Conservation (phyloP, 2,888 invertebrate genomes). For the Torymus auratus region DNA sequence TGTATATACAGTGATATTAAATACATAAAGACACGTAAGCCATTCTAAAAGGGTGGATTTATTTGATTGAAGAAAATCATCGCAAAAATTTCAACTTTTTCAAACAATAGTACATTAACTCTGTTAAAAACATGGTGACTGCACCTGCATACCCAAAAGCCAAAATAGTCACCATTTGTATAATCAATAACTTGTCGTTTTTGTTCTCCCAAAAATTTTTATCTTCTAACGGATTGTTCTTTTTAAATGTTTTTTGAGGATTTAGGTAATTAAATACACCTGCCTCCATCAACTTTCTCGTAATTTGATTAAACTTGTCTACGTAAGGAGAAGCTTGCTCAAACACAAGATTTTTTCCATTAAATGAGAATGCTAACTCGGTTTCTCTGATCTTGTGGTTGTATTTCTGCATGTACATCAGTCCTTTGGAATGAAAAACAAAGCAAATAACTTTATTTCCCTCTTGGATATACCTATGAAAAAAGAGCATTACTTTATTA, state of each 20-base stretch:
- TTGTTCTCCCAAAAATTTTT: neutral
- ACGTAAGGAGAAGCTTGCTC: constrained; percentile 40
- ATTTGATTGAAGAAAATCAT: too few relatives aligned
- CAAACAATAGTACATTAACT: neutral
- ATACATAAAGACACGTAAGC: too few relatives aligned
- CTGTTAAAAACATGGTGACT: neutral
- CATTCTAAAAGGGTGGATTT: too few relatives aligned
- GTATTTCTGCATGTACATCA: constrained; percentile 4
- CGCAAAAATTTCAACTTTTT: neutral
- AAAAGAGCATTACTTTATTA: too few relatives aligned
- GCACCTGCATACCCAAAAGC: constrained; percentile 7
- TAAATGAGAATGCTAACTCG: neutral
- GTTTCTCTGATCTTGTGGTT: constrained; percentile 1
- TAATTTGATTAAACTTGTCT: constrained; percentile 18
- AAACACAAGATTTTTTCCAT: constrained; percentile 33
- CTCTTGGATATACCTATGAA: constrained; percentile 8
- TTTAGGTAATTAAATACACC: neutral
- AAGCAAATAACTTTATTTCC: constrained; percentile 19
- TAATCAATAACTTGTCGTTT: constrained; percentile 9
- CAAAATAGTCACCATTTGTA: constrained; percentile 6
- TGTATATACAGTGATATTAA: too few relatives aligned
- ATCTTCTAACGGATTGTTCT: neutral
- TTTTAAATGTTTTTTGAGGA: neutral
- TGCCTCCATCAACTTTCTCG: neutral
- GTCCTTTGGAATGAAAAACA: constrained; percentile 23